phyloP scores from a whole-genome alignment of 2,888 invertebrate genomes.

The Cantharis lateralis region DNA sequence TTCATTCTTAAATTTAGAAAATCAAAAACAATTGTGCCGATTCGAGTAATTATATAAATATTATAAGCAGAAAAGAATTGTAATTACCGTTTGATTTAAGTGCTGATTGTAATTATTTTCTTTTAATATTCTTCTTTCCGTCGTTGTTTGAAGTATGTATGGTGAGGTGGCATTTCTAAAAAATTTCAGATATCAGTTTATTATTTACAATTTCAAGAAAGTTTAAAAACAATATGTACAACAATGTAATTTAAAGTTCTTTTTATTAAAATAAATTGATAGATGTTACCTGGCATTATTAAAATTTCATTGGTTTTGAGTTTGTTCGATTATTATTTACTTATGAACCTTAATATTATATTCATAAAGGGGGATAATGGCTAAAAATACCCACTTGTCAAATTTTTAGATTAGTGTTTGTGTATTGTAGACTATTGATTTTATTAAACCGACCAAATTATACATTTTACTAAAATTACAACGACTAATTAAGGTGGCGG shows the following conservation, averaged over 20 bases:
- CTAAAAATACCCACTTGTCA: background rate
- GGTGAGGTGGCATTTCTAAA: conserved; percentile 59
- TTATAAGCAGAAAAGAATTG: background rate
- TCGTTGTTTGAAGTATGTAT: conserved; percentile 69
- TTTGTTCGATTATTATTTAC: background rate
- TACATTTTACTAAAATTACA: background rate
- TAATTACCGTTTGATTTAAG: conserved; percentile 50
- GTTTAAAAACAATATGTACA: too few relatives aligned
- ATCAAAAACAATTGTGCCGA: conserved; percentile 28
- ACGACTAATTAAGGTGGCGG: background rate
- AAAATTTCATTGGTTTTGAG: background rate
- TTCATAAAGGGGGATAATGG: background rate
- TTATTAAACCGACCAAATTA: background rate
- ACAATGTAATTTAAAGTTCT: too few relatives aligned
- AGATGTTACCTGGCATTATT: too few relatives aligned
- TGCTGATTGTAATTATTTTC: conserved; percentile 76
- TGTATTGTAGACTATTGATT: background rate
- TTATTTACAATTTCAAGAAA: too few relatives aligned
- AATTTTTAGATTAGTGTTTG: background rate
- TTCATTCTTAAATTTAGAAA: background rate
- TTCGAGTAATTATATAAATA: conserved; percentile 17
- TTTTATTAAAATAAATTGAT: too few relatives aligned
- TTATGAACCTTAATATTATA: background rate
- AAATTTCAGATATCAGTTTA: background rate
- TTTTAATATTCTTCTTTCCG: conserved; percentile 82